Percentiles rank a stretch among this genome's conserved stretches.
These are phyloP conservation scores for Rhamnusium bicolor DNA, from an alignment of 2,888 invertebrate species.

Conservation along the genomic window DNA sequence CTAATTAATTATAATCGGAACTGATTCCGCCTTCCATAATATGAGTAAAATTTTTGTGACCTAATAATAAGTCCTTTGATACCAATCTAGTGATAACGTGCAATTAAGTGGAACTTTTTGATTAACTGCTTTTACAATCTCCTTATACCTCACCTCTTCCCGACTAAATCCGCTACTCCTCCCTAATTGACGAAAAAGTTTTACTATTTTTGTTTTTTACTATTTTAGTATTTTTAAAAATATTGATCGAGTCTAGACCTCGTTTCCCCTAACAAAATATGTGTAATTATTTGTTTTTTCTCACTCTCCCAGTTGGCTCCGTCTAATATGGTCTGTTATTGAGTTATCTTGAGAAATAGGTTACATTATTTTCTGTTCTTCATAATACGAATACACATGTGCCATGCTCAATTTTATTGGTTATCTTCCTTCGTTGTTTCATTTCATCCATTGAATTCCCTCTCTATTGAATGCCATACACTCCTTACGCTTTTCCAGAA, in stretches of 20 bases:
- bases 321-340: conserved; percentile 1
- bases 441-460: conserved; percentile 13
- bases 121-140: too few species aligned
- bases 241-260: not conserved
- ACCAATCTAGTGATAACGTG: too few species aligned
- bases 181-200: too few species aligned
- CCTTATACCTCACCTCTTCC: too few species aligned
- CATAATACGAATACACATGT: conserved; percentile 24
- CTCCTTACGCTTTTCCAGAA: conserved; percentile 9
- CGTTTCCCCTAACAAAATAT: not conserved
- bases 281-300: not conserved
- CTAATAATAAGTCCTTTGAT: too few species aligned
- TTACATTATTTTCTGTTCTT: not conserved
- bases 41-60: too few species aligned
- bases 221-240: too few species aligned
- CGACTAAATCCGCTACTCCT: too few species aligned
- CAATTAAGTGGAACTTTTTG: too few species aligned
- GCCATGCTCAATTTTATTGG: conserved; percentile 19
- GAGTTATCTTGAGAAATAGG: conserved; percentile 9
- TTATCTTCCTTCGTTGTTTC: conserved; percentile 16
- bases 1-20: too few species aligned
- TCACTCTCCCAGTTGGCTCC: not conserved
- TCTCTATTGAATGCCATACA: conserved; percentile 29
- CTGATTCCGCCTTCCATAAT: too few species aligned
- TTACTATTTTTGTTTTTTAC: too few species aligned